Evolutionary conservation across 2,797 vertebrate species (phyloP), one percentile per base, ranked within the genome.

Genomic region (Euphonia xanthogaster): DNA sequence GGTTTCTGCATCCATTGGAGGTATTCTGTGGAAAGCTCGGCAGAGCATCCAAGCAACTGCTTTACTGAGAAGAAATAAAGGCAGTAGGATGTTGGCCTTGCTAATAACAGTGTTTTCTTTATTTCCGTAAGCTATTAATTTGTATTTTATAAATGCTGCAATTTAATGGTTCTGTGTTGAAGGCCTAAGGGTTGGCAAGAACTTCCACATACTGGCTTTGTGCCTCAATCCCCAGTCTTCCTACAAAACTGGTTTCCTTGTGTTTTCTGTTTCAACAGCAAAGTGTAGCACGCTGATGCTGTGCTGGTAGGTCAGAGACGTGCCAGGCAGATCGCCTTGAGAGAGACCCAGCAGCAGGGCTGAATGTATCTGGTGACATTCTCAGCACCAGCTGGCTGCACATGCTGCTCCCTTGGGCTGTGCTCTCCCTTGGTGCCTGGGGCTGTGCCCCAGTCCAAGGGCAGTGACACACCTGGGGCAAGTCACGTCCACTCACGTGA

Each of bases 81-180:
- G 45, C 62, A 42, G 68, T 68, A 86, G 42, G 40, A 93, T 39
- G 45, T 86, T 91, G 2, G 42, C 31, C 31, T 91, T 7, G 2
- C 50, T 87, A 89, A 66, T 80, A 94, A 71, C 19, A 20, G 40
- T 51, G 31, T 79, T 75, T 54, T 82, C 61, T 61, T 73, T 63
- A 53, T 86, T 94, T 92, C 47, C 45, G 23, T 27, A 55, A 87
- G n/a, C 12, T 62, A 73, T 63, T 91, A 68, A 72, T 73, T 93
- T 81, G 37, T 30, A 70, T 73, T 87, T 91, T 79, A n/a, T 77
- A 63, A 86, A 60, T 45, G 61, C n/a, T 88, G 17, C 61, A 83
- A 57, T 48, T 71, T 86, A 79, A 71, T 31, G 39, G 42, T 57
- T 24, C 48, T 67, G 5, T 45, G 18, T 55, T 74, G 63, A 87